These are phyloP conservation scores for Bubalus kerabau DNA, from an alignment of 2,113 vertebrate species.

Conservation along the genomic window DNA sequence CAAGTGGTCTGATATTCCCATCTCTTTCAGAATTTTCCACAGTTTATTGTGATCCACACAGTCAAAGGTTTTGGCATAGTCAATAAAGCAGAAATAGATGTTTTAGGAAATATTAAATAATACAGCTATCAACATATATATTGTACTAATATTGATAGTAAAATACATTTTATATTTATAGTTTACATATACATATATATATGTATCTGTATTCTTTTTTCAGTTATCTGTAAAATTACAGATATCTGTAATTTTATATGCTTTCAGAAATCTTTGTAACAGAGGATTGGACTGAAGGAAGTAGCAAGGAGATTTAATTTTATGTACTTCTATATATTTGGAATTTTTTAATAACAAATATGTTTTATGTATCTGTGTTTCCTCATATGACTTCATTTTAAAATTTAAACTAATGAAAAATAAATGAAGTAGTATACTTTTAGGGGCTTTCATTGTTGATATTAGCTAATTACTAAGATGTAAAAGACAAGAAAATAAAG, in stretches of 20 bases:
- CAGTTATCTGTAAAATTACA: not conserved
- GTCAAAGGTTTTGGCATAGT: no score
- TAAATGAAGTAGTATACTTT: not conserved
- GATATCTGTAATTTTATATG: not conserved
- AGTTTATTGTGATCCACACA: no score
- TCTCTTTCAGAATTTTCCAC: no score
- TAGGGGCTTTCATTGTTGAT: slow-evolving; percentile 18
- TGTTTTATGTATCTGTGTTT: not conserved
- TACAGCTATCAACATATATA: not conserved
- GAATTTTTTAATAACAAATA: not conserved
- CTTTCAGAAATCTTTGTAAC: not conserved
- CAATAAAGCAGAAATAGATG: no score
- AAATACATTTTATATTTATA: not conserved
- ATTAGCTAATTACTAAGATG: not conserved
- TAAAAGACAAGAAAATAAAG: not conserved
- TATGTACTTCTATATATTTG: not conserved
- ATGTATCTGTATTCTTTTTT: not conserved
- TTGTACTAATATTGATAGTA: not conserved
- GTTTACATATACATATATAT: not conserved
- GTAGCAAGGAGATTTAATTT: not conserved
- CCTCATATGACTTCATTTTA: slow-evolving; percentile 18
- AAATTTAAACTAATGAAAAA: slow-evolving; percentile 33
- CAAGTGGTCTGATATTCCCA: no score
- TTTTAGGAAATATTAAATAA: not conserved
- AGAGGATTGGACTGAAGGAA: not conserved